Base-by-base conservation (phyloP, 2,797 vertebrate genomes). In the Squalus acanthias region DNA sequence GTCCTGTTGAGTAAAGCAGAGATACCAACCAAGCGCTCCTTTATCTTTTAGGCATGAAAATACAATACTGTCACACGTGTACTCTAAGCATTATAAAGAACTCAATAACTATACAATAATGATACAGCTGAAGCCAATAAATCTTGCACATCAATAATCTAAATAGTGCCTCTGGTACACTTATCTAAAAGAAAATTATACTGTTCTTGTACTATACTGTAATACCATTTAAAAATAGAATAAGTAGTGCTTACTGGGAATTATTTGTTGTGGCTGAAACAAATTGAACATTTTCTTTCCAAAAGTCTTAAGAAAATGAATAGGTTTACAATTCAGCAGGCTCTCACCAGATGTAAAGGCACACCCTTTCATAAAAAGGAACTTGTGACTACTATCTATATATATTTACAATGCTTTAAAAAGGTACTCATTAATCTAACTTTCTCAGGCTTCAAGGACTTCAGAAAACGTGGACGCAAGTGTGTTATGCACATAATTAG, bases 321-420 rank as follows among this genome's bases (percentile, higher is more conserved):
- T 88, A 88, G 46, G 50, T 57, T 88, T 57, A 88, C 85, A 88
- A 53, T 88, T 88, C 50, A 88, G 85, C 46, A 88, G 85, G 53
- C 53, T 88, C 26, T 88, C 53, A 88, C 46, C 85, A 88, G 85
- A 88, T 88, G 85, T 88, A 57, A 57, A 50, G 85, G 53, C 46
- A 88, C 85, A 46, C 85, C 85, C 24, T 50, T 88, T 88, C 85
- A 88, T 88, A 88, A 88, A 20, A 88, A 82, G 76, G 46, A 88
- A 88, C 53, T 88, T 88, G 46, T 57, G 39, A 57, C 22, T 57
- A 46, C 46, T 88, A 88, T 72, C 76, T 82, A 46, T 82, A 82
- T 39, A 88, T 88, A 50, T 57, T 50, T 88, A 88, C 24, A 26
- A 57, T 88, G 46, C 39, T 88, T 88, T 88, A 53, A 57, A 50